Conservation (phyloP, 2,113 vertebrate genomes). For the Chamaea fasciata region DNA sequence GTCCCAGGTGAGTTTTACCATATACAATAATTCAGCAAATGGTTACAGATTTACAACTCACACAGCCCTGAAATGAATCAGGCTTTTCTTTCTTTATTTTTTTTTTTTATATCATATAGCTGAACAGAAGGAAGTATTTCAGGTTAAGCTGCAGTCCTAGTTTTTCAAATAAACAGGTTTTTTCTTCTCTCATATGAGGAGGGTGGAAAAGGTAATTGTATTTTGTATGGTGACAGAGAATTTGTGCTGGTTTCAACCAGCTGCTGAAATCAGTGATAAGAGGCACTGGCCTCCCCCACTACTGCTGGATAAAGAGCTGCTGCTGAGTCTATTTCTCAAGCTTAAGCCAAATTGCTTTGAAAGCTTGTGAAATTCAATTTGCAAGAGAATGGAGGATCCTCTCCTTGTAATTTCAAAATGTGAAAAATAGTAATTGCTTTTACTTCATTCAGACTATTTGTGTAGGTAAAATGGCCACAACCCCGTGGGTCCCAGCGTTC, state of each 20-base stretch:
- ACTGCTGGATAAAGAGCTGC: background rate
- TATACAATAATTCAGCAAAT: background rate
- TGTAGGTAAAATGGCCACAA: background rate
- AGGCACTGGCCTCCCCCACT: background rate
- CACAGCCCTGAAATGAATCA: background rate
- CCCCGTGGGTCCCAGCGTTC: background rate
- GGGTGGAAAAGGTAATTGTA: background rate
- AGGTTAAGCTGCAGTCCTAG: background rate
- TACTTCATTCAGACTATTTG: background rate
- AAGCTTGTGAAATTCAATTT: slow-evolving; percentile 58
- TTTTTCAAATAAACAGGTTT: slow-evolving; percentile 14
- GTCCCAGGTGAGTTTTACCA: background rate
- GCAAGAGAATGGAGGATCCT: slow-evolving; percentile 41
- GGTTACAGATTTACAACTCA: background rate
- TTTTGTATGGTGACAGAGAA: slow-evolving; percentile 2
- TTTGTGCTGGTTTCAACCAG: slow-evolving; percentile 17
- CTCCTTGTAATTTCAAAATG: slow-evolving; percentile 45
- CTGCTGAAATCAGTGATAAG: slow-evolving; percentile 15
- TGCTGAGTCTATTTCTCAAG: slow-evolving; percentile 28
- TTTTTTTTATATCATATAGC: background rate
- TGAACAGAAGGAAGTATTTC: background rate
- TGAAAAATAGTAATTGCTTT: slow-evolving; percentile 50
- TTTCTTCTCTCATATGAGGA: background rate
- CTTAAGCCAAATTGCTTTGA: slow-evolving; percentile 47
- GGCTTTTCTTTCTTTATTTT: background rate